phyloP scores from a whole-genome alignment of 1,140 invertebrate genomes.

The Anoplolepis gracilipes region DNA sequence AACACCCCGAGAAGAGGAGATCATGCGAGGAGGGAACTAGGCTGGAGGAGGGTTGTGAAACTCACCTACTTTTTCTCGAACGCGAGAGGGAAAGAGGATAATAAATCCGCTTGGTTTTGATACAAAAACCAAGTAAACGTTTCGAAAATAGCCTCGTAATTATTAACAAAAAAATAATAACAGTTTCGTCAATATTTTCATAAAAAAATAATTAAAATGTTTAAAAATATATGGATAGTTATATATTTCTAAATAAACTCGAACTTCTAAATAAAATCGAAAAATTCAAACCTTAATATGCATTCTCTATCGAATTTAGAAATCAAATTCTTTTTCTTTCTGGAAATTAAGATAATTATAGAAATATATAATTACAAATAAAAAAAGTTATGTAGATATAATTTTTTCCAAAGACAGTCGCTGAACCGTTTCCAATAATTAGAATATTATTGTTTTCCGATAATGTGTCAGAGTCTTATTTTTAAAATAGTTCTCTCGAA shows the following conservation, averaged over 20 bases:
- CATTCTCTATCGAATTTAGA: background rate
- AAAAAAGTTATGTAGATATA: background rate
- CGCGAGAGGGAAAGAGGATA: background rate
- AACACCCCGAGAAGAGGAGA: background rate
- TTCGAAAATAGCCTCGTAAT: background rate
- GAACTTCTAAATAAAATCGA: too few relatives aligned
- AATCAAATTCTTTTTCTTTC: background rate
- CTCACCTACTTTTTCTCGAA: background rate
- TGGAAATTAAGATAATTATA: background rate
- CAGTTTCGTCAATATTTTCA: background rate
- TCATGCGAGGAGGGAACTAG: slow-evolving; percentile 9
- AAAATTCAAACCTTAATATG: background rate
- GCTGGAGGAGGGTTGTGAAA: background rate
- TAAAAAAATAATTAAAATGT: background rate
- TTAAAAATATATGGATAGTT: background rate
- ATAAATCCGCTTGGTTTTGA: background rate
- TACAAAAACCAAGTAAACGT: background rate
- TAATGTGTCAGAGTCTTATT: background rate
- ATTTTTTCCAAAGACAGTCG: background rate
- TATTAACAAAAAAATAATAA: background rate
- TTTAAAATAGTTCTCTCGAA: background rate
- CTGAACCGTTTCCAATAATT: slow-evolving; percentile 1
- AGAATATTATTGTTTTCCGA: slow-evolving; percentile 35
- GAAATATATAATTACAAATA: slow-evolving; percentile 1
- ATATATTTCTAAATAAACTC: background rate